Evolutionary conservation across 2,113 vertebrate species (phyloP).

Genomic region (Amphiprion ocellaris): DNA sequence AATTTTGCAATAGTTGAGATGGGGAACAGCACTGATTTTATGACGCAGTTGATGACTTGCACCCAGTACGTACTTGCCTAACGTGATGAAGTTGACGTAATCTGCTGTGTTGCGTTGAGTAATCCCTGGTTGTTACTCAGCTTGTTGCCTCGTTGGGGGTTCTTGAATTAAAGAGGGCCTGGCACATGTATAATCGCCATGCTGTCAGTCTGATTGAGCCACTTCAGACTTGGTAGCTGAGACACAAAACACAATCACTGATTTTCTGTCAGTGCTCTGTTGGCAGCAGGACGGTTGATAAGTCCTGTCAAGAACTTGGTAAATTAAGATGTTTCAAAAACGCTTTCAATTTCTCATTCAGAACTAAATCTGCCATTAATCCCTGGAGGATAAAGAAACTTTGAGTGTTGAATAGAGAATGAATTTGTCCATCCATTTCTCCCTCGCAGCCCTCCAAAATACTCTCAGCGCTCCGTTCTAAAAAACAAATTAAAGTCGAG

Average conservation of each 20-base stretch:
- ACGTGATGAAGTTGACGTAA: conserved; percentile 58
- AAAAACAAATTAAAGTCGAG: conserved; percentile 66
- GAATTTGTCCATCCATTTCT: conserved; percentile 63
- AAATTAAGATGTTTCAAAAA: conserved; percentile 71
- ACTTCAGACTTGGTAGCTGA: conserved; percentile 56
- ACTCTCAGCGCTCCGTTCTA: conserved; percentile 32
- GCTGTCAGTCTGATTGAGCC: conserved; percentile 70
- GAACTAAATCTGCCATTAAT: conserved; percentile 70
- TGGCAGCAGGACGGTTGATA: conserved; percentile 54
- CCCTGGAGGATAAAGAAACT: conserved; percentile 59
- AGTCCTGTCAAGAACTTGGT: conserved; percentile 68
- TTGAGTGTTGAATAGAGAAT: conserved; percentile 63
- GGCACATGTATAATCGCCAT: conserved; percentile 51
- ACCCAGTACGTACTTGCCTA: conserved; percentile 52
- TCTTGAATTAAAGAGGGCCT: conserved; percentile 49
- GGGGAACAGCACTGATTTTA: conserved; percentile 26
- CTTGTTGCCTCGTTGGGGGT: conserved; percentile 58
- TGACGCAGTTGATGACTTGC: conserved; percentile 67
- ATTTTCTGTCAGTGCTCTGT: conserved; percentile 64
- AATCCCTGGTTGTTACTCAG: conserved; percentile 65
- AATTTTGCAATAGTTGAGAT: conserved; percentile 59
- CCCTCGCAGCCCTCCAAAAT: conserved; percentile 30
- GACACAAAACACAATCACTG: conserved; percentile 58
- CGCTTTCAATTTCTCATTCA: conserved; percentile 60
- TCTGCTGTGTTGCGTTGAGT: conserved; percentile 58